phyloP scores from a whole-genome alignment of 92 coral and sea anemone species.

The Phenganax stokvisi region DNA sequence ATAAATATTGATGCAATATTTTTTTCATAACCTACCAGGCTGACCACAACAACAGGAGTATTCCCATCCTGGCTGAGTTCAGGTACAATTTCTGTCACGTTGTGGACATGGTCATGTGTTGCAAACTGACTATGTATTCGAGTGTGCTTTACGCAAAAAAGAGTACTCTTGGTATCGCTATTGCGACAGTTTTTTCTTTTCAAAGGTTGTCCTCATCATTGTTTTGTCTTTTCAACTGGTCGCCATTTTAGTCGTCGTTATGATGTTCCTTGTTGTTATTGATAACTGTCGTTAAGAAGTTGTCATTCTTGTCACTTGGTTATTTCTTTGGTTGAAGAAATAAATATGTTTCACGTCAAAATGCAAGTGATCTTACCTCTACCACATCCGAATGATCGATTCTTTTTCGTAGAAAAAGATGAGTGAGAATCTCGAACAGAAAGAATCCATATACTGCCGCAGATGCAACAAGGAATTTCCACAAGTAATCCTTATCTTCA shows the following conservation, averaged over 20 bases:
- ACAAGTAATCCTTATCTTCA: slow-evolving; percentile 40
- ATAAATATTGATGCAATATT: not conserved
- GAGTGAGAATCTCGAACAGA: slow-evolving; percentile 79
- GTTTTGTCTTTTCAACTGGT: not conserved
- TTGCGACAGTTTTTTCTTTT: not conserved
- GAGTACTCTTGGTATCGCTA: not conserved
- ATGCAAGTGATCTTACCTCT: not conserved
- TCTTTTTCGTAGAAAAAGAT: slow-evolving; percentile 60
- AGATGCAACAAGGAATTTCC: slow-evolving; percentile 66
- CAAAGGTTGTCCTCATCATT: not conserved
- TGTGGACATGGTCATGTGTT: not conserved
- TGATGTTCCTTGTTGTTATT: no score
- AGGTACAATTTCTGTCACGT: not conserved
- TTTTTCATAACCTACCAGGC: slow-evolving; percentile 4
- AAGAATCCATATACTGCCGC: slow-evolving; percentile 64
- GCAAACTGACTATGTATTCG: not conserved
- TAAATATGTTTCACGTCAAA: not conserved
- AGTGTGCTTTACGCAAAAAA: not conserved
- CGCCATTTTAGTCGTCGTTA: no score
- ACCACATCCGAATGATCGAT: slow-evolving; percentile 32
- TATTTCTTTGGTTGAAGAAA: no score
- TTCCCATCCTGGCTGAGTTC: not conserved
- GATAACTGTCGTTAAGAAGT: no score
- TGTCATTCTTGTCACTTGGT: no score
- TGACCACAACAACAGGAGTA: not conserved